Evolutionary conservation across 2,113 vertebrate genomes (phyloP).

Genomic region (Calidris pugnax): DNA sequence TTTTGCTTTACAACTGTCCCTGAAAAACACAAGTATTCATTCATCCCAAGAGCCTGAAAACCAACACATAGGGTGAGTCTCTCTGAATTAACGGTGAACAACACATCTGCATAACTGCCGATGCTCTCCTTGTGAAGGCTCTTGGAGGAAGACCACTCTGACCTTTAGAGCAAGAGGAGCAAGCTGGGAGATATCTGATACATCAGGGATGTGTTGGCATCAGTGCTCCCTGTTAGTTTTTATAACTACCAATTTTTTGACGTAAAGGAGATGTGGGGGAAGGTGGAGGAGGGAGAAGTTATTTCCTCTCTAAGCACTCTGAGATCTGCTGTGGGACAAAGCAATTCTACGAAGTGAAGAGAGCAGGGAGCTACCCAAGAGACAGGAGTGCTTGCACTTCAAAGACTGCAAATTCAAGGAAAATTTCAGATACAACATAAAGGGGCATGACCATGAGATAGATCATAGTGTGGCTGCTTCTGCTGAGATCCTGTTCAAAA

Average conservation of each 20-base stretch:
- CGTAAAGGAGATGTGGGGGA: neutral
- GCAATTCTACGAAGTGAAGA: too few relatives aligned
- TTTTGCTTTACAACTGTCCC: neutral
- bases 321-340: neutral
- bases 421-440: neutral
- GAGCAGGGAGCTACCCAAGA: neutral
- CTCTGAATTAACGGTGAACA: neutral
- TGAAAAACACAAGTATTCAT: neutral
- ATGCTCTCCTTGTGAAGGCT: neutral
- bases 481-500: neutral
- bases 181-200: neutral
- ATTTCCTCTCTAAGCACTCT: neutral
- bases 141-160: neutral
- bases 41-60: neutral
- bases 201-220: too few relatives aligned
- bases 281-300: neutral
- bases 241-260: neutral
- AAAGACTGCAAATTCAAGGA: neutral
- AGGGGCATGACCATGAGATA: neutral
- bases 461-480: neutral
- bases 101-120: accelerated
- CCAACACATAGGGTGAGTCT: accelerated
- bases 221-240: neutral
- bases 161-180: neutral
- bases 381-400: neutral